These are phyloP conservation scores for Protobothrops mucrosquamatus DNA, from an alignment of 2,113 vertebrate genomes.

Conservation along the genomic window DNA sequence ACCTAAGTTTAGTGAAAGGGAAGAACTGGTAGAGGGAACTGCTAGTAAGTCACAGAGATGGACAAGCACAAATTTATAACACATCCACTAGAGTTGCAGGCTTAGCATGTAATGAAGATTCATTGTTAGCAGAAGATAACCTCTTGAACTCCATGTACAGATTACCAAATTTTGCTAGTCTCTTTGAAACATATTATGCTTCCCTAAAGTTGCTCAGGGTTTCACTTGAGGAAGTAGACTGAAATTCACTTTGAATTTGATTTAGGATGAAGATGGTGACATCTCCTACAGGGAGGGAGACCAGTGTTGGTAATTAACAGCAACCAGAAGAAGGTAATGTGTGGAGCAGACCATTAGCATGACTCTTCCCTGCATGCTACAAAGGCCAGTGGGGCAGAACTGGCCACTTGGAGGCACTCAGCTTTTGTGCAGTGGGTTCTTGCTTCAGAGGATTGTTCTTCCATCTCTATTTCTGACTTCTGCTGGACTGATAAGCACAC, in stretches of 20 bases:
- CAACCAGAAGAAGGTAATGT: not conserved
- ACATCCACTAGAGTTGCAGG: not conserved
- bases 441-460: constrained; percentile 20
- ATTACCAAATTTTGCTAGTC: not conserved
- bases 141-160: not conserved
- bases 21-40: not conserved
- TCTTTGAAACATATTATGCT: not conserved
- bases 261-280: not conserved
- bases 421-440: not conserved
- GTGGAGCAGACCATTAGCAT: not conserved
- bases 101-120: not conserved
- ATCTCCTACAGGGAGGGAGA: not conserved
- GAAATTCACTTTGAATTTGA: not conserved
- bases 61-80: not conserved
- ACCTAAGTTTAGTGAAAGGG: not conserved
- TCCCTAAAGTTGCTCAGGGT: not conserved
- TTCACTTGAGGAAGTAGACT: not conserved
- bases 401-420: constrained; percentile 36
- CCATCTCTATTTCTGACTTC: constrained; percentile 3
- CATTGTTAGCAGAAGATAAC: not conserved
- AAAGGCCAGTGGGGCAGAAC: constrained; percentile 19
- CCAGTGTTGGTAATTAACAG: not conserved
- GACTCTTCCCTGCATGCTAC: constrained; percentile 12
- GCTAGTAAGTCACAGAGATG: not conserved
- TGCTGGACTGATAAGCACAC: constrained; percentile 30